These are phyloP conservation scores for Mythimna loreyi DNA, from an alignment of 2,888 invertebrate genomes.

Conservation along the genomic window DNA sequence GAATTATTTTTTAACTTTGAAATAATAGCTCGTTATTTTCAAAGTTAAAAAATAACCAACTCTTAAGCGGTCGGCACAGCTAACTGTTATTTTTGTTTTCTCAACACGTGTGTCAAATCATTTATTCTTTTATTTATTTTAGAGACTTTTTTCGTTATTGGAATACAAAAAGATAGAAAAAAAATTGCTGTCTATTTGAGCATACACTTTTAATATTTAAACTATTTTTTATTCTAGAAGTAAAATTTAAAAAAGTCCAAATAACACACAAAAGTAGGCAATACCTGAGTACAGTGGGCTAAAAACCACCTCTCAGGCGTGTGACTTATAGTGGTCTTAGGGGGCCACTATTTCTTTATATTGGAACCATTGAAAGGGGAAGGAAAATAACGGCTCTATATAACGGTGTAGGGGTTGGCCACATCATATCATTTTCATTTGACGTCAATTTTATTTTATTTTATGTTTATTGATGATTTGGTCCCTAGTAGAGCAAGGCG, in stretches of 20 bases:
- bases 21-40: too few species aligned
- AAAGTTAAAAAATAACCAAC: too few species aligned
- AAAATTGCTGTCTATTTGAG: too few species aligned
- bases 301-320: slow-evolving; percentile 65
- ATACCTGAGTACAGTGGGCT: not conserved
- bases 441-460: slow-evolving; percentile 7
- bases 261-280: not conserved
- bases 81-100: too few species aligned
- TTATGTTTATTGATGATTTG: not conserved
- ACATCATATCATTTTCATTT: slow-evolving; percentile 17
- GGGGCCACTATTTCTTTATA: slow-evolving; percentile 70
- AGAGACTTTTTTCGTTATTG: too few species aligned
- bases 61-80: not conserved
- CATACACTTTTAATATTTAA: too few species aligned
- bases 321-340: slow-evolving; percentile 71
- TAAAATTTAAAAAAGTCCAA: too few species aligned
- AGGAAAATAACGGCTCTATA: slow-evolving; percentile 63
- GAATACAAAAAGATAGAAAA: too few species aligned
- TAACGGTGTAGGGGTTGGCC: slow-evolving; percentile 21
- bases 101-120: too few species aligned
- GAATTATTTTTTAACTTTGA: slow-evolving; percentile 21
- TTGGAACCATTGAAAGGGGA: slow-evolving; percentile 62
- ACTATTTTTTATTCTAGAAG: too few species aligned
- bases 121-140: too few species aligned
- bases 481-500: not conserved